These are phyloP conservation scores for Macrotrachela quadricornifera DNA, from an alignment of 1,140 invertebrate species.

Conservation along the genomic window DNA sequence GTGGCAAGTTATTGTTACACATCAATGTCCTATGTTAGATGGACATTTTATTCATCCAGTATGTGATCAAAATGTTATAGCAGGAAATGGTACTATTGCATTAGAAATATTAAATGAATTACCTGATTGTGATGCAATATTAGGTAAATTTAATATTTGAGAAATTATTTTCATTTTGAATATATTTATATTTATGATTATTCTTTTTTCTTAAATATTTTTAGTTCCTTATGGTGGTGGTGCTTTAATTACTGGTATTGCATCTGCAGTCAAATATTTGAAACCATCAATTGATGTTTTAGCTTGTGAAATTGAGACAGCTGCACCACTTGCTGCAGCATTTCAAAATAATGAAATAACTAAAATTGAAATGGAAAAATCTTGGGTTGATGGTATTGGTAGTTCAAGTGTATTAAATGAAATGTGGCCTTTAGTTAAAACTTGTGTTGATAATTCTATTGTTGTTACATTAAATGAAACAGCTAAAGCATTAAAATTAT, in stretches of 20 bases:
- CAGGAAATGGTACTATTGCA: constrained; percentile 22
- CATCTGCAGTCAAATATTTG: constrained; percentile 13
- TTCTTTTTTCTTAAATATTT: no score
- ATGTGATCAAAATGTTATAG: constrained; percentile 16
- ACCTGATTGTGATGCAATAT: constrained; percentile 17
- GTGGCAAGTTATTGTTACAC: constrained; percentile 15
- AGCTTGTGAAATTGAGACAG: constrained; percentile 20
- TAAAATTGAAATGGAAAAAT: constrained; percentile 11
- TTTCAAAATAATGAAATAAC: constrained; percentile 13
- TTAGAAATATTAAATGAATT: constrained; percentile 19
- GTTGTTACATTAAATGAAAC: constrained; percentile 16
- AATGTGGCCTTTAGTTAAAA: constrained; percentile 19
- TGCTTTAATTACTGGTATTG: constrained; percentile 17
- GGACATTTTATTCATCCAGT: constrained; percentile 21
- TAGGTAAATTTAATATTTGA: constrained; percentile 4
- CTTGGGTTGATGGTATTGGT: constrained; percentile 22
- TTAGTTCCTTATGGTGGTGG: constrained; percentile 20
- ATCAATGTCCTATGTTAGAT: constrained; percentile 12
- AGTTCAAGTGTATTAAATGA: constrained; percentile 15
- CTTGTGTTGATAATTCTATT: constrained; percentile 14
- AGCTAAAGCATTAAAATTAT: constrained; percentile 15
- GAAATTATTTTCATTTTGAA: no score
- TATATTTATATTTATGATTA: no score
- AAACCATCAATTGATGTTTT: constrained; percentile 17
- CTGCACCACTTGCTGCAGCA: constrained; percentile 15